Conservation (phyloP, 2,113 vertebrate species). For the Melanerpes formicivorus region DNA sequence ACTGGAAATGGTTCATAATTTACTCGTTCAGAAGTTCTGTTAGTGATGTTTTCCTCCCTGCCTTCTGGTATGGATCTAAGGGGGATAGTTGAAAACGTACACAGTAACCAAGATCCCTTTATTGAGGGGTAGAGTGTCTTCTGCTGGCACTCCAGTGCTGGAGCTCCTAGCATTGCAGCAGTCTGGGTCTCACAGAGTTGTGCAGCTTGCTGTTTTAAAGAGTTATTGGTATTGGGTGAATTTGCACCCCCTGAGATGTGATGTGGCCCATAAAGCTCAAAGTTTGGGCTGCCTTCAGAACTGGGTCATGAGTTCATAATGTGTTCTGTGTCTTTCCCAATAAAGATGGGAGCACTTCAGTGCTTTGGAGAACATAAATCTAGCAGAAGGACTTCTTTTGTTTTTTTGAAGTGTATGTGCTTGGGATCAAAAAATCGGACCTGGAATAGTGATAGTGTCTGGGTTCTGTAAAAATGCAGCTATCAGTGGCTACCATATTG, state of each 20-base stretch:
- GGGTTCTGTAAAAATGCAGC: neutral
- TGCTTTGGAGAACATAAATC: neutral
- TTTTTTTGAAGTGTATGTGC: accelerated
- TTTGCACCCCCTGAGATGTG: neutral
- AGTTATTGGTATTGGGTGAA: neutral
- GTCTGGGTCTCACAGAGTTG: neutral
- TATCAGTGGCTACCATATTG: neutral
- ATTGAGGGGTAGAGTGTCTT: neutral
- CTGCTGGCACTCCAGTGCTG: neutral
- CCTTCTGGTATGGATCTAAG: slow-evolving; percentile 1
- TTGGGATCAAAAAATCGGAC: neutral
- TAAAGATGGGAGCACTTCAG: neutral
- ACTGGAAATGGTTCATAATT: neutral
- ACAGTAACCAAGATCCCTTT: neutral
- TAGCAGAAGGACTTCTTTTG: neutral
- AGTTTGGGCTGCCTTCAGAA: neutral
- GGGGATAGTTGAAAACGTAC: neutral
- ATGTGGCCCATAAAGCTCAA: neutral
- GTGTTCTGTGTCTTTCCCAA: neutral
- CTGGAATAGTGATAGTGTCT: neutral
- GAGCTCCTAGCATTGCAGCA: neutral
- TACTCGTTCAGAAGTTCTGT: neutral
- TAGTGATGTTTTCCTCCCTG: neutral
- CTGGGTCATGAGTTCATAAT: neutral
- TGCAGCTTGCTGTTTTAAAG: neutral